A percentile compares a stretch with the other conserved stretches of the same genome.
phyloP scores from a whole-genome alignment of 2,797 vertebrate species.

The Acrossocheilus fasciatus region DNA sequence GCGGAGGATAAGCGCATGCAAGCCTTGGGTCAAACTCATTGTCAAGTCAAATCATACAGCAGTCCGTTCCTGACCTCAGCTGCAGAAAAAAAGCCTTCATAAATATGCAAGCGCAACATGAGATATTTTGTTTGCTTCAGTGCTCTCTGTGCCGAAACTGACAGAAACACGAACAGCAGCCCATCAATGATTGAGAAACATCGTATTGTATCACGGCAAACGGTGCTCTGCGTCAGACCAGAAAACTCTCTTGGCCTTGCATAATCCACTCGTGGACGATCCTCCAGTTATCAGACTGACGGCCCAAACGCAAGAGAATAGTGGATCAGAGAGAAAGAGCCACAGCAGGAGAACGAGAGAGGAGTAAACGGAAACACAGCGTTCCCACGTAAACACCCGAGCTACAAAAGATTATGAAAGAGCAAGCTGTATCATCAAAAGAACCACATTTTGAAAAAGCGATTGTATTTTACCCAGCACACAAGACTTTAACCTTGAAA shows the following conservation, averaged over 20 bases:
- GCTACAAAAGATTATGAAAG: constrained; percentile 45
- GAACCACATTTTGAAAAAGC: neutral
- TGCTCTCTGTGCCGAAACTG: constrained; percentile 63
- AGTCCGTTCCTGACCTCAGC: constrained; percentile 14
- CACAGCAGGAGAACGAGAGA: neutral
- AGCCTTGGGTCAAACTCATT: constrained; percentile 26
- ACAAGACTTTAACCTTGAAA: neutral
- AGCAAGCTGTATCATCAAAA: constrained; percentile 18
- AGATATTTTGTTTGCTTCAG: constrained; percentile 59
- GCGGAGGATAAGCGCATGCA: constrained; percentile 7
- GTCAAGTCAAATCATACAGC: constrained; percentile 23
- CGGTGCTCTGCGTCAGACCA: constrained; percentile 59
- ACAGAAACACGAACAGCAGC: constrained; percentile 57
- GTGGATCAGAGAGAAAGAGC: neutral
- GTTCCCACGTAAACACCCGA: constrained; percentile 38
- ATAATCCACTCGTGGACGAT: constrained; percentile 61
- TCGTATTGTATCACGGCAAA: constrained; percentile 54
- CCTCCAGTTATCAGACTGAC: constrained; percentile 51
- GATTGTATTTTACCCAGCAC: constrained; percentile 24
- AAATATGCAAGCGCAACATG: constrained; percentile 71
- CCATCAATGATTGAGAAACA: constrained; percentile 71
- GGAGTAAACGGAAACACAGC: constrained; percentile 38
- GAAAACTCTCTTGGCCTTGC: constrained; percentile 60
- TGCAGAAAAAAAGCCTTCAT: constrained; percentile 57
- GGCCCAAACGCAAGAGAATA: neutral